Evolutionary conservation across 2,888 invertebrate species (phyloP), one percentile per base, ranked within the genome.

Genomic region (Macrophya alboannulata): DNA sequence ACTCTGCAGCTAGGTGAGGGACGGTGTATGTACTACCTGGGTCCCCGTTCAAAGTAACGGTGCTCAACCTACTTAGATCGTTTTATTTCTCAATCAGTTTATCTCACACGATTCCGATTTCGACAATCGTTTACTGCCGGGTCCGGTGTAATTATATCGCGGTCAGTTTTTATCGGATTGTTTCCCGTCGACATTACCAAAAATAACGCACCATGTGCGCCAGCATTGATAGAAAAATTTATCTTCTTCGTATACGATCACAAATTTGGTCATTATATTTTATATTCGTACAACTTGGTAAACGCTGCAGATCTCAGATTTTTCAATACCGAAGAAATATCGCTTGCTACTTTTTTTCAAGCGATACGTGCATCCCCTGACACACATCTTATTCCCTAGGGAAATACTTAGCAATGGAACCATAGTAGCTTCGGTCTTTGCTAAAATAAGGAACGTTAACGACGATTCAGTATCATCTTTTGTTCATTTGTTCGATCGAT

Each of bases 11-110:
- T 55, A 55, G 55, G 37, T 12, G 31, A 55, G 43, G 48, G 21
- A 77, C 55, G 31, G 77, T 55, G 31, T 31, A 31, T 31, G 31
- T 31, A 31, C 3, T 51, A 51, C 77, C 77, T 77, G 51, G 40
- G 15, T 43, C 55, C 77, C 77, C 77, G 3, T 2, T 68, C n/a
- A n/a, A 55, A 4, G 6, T 21, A 77, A 55, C 37, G 77, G 77
- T 77, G 77, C 77, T 77, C 77, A 77, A 77, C 77, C 10, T 8
- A 31, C 4, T 37, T 76, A n/a, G 9, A 8, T 48, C 48, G 62
- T 25, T 74, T n/a, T 12, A 45, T 74, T 74, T 74, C 45, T 17
- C 4, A 17, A 51, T 51, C 17, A 21, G 72, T 45, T 45, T 10
- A n/a, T 21, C 12, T 21, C 12, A 25, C 8, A 45, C 21, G 45